These are phyloP conservation scores for Ardeotis arabs DNA, from an alignment of 2,113 vertebrate genomes.

Conservation along the genomic window DNA sequence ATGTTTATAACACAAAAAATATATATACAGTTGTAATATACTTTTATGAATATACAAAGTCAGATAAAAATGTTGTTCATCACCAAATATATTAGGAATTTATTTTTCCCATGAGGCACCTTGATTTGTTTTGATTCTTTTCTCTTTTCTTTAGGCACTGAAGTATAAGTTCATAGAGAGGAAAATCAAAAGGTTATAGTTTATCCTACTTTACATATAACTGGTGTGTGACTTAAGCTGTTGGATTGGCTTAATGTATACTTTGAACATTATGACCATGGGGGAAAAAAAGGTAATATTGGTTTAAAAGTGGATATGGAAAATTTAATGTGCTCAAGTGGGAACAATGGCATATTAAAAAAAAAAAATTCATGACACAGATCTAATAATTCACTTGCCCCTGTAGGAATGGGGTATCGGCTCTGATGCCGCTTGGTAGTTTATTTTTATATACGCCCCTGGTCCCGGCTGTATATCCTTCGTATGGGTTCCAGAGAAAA, in stretches of 20 bases:
- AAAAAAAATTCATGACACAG: conserved; percentile 80
- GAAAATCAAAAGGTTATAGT: conserved; percentile 70
- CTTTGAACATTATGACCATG: conserved; percentile 75
- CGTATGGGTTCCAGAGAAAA: conserved; percentile 81
- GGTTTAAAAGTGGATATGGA: conserved; percentile 81
- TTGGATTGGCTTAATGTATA: conserved; percentile 77
- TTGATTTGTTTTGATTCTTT: conserved; percentile 34
- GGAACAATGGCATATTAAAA: conserved; percentile 84
- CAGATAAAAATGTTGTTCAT: conserved; percentile 57
- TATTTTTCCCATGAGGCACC: conserved; percentile 32
- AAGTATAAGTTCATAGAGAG: conserved; percentile 55
- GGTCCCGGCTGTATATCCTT: conserved; percentile 78
- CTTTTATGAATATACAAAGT: conserved; percentile 64
- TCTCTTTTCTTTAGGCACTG: conserved; percentile 20
- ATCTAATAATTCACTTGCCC: conserved; percentile 85
- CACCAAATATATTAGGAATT: conserved; percentile 64
- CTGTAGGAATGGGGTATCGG: conserved; percentile 79
- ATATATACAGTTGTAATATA: conserved; percentile 50
- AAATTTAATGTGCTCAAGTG: conserved; percentile 81
- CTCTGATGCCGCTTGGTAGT: conserved; percentile 77
- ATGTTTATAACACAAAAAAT: not conserved
- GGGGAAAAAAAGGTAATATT: conserved; percentile 77
- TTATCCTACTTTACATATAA: conserved; percentile 74
- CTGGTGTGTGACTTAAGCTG: conserved; percentile 71
- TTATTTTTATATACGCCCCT: conserved; percentile 83